Conservation (phyloP, 2,113 vertebrate genomes). For the Callopanchax toddi region DNA sequence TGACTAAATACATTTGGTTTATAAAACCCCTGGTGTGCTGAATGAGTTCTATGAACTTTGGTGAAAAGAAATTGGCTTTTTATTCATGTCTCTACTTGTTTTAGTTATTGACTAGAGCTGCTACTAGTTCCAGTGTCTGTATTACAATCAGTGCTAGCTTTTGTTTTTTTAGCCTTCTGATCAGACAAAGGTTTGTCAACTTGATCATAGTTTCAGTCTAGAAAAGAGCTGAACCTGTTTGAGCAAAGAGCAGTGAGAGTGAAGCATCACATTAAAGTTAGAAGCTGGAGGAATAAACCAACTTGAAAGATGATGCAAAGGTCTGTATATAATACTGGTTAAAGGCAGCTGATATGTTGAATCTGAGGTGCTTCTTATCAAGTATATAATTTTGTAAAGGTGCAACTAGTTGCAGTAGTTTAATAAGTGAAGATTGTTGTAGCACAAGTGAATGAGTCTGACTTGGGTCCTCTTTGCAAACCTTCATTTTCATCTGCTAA, state of each 20-base stretch:
- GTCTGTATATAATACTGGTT: not conserved
- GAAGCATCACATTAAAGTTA: not conserved
- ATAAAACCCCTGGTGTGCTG: not conserved
- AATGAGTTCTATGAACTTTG: not conserved
- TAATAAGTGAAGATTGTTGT: too few relatives aligned
- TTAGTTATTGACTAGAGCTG: not conserved
- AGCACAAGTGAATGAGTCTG: not conserved
- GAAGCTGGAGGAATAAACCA: not conserved
- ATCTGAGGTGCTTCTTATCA: too few relatives aligned
- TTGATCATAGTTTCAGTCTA: not conserved
- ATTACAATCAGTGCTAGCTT: not conserved
- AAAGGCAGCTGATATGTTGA: too few relatives aligned
- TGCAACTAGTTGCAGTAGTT: too few relatives aligned
- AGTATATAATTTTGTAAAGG: too few relatives aligned
- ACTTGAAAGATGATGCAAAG: not conserved
- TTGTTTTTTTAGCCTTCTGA: not conserved
- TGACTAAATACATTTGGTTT: not conserved
- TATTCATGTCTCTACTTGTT: not conserved
- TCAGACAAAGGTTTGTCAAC: not conserved
- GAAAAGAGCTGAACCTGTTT: not conserved
- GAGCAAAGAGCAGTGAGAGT: not conserved
- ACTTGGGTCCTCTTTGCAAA: too few relatives aligned
- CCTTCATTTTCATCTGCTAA: too few relatives aligned
- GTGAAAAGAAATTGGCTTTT: not conserved
- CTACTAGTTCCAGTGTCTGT: not conserved